Evolutionary conservation across 2,797 vertebrate genomes (phyloP), one percentile per base, ranked within the genome.

Genomic region (Naso thynnoides): DNA sequence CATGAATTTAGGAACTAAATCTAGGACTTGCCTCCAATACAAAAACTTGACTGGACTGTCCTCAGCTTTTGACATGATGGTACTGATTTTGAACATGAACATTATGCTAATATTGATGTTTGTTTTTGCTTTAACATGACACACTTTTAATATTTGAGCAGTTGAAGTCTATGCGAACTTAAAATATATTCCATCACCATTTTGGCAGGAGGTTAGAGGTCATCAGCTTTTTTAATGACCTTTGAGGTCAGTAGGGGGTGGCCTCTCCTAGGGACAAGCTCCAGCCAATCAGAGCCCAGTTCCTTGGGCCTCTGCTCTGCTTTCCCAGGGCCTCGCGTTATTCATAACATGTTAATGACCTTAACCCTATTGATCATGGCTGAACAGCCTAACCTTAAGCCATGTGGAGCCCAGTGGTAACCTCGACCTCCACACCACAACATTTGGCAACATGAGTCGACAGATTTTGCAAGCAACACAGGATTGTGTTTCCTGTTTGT

Each of bases 311-410:
- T 63, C 70, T 83, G 56, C 70, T 82, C 79, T 53, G 73, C 85
- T 91, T 93, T 94, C 90, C 90, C 92, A 93, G 76, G 87, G 79
- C 84, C 91, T 79, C 21, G 13, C 74, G 73, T 84, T 91, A 91
- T 94, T 94, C 91, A 93, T 84, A 88, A 88, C 87, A 94, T 93
- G 90, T 83, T 94, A 94, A 94, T 93, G 88, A 92, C 91, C 90
- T 88, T 91, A 86, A 90, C 80, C 83, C 76, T 89, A 93, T 92
- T 90, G 93, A 92, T 92, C 83, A 73, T 59, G 76, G 55, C 82
- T 87, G 50, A 78, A 71, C 78, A 82, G 70, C 84, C 65, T 76
- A 77, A 86, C 86, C 82, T 73, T 84, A 44, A 50, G 84, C 82
- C 87, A 79, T 85, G 81, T 83, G 84, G 73, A 77, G 74, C 67